Base-by-base conservation (phyloP, 2,113 vertebrate species). In the Ailurus styani region DNA sequence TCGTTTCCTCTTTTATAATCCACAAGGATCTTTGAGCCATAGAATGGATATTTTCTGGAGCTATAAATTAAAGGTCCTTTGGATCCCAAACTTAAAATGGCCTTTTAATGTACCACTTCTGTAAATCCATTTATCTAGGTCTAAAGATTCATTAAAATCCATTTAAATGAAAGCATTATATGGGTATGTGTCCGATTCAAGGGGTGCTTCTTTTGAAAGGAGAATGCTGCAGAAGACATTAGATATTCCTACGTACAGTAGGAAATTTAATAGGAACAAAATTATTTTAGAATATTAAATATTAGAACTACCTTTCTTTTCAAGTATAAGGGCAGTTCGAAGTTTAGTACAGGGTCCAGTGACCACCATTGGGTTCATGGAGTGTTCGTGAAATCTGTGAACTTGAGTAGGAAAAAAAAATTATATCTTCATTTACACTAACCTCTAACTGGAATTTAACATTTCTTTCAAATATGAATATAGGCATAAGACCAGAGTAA, bases 1-100 rank as follows among this genome's bases (percentile, higher is more conserved):
- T 97, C 88, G 50, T 97, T 98, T 98, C 85, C 97, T 97, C 87
- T 95, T 98, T 98, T 97, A 98, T 98, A 99, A 98, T 98, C 98
- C 98, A 98, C 91, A 75, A 98, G 98, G 98, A 98, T 98, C 97
- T 98, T 98, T 98, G 97, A 98, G 97, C 84, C 96, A 93, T 87
- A 96, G 97, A 98, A 96, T 97, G 95, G 95, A 96, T 98, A 97
- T 96, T 98, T 98, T 98, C 98, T 91, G 97, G 97, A 98, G 93
- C 81, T 97, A 0, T 90, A 97, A 98, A 97, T 98, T 97, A 98
- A 97, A 97, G 96, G 89, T 98, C 96, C 96, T 98, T 98, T 97
- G 93, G 66, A 96, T 96, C 96, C 95, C 90, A 96, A 97, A 96
- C 81, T 98, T 92, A 91, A 97, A 98, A 98, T 89, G 97, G 89